Percentiles rank a stretch among this genome's conserved stretches.
These are phyloP conservation scores for Caenorhabditis sp. DNA, from an alignment of 2,888 invertebrate genomes.

Conservation along the genomic window DNA sequence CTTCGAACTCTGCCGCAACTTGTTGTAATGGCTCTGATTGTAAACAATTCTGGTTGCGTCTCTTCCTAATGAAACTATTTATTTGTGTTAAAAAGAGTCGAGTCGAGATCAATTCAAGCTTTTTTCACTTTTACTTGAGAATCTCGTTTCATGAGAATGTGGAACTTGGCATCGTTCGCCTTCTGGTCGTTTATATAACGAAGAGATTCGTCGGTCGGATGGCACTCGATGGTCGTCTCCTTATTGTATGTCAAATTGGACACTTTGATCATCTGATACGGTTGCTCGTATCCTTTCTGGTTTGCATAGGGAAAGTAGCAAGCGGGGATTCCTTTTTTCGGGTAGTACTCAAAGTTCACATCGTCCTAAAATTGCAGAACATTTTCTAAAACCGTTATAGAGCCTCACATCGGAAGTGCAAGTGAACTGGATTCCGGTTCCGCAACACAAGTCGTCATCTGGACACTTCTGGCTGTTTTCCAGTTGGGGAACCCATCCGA, in stretches of 20 bases:
- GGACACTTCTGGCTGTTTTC: slow-evolving; percentile 20
- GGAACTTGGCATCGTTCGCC: slow-evolving; percentile 42
- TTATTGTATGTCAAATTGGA: slow-evolving; percentile 42
- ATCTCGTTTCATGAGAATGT: slow-evolving; percentile 27
- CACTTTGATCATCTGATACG: slow-evolving; percentile 60
- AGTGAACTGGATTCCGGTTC: slow-evolving; percentile 47
- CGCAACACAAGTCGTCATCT: slow-evolving; percentile 35
- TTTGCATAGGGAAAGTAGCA: slow-evolving; percentile 60
- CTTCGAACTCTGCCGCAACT: slow-evolving; percentile 66
- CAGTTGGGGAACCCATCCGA: slow-evolving; percentile 53
- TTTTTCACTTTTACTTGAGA: slow-evolving; percentile 6
- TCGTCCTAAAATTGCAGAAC: slow-evolving; percentile 25
- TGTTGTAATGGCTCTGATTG: slow-evolving; percentile 26
- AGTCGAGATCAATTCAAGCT: neutral
- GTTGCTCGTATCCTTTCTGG: slow-evolving; percentile 61
- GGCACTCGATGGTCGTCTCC: slow-evolving; percentile 50
- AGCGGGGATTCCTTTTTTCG: slow-evolving; percentile 52
- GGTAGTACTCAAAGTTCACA: slow-evolving; percentile 52
- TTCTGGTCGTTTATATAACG: slow-evolving; percentile 10
- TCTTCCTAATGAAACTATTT: slow-evolving; percentile 33
- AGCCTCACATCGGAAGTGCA: slow-evolving; percentile 26
- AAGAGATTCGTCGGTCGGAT: slow-evolving; percentile 13
- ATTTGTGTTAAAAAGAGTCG: slow-evolving; percentile 19
- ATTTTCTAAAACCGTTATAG: no score
- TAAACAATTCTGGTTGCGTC: neutral